Evolutionary conservation across 1,140 invertebrate genomes (phyloP), one percentile per base, ranked within the genome.

Genomic region (Penaeus japonicus): DNA sequence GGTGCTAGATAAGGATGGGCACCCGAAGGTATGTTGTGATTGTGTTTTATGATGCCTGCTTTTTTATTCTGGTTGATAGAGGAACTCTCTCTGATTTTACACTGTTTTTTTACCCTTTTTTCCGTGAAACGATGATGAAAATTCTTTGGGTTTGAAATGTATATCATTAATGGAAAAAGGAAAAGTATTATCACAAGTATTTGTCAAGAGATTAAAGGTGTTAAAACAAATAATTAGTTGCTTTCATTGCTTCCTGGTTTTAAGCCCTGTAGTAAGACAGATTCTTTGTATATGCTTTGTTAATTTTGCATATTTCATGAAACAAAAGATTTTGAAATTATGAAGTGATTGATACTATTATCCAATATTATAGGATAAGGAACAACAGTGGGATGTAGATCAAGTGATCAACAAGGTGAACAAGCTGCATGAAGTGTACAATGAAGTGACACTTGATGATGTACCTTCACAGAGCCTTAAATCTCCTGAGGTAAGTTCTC

Each of bases 381-480:
- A 87, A 59, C 30, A 32, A 18, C 30, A 59, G 7, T 82, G 85
- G 85, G 62, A 87, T 73, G 35, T 82, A 27, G 65, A 82, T 7
- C 85, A 87, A 32, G 85, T 87, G 32, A 87, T 87, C 79, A 82
- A 70, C 79, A 87, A 87, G 35, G 85, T 81, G 18, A 81, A 73
- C 59, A 87, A 87, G 62, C 53, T 87, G 27, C 85, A 87, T 47
- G 85, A 70, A 20, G 24, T 82, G 27, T 87, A 30, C 39, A 79
- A 65, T 32, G n/a, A 65, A 18, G 75, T 87, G 47, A 82, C 54
- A 18, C 32, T 87, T 0, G 59, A 87, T 55, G 85, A 87, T 35
- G 85, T 87, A 15, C 79, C 85, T 22, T 87, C 85, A 47, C 85
- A 87, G 39, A 82, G 78, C 22, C 78, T 87, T 24, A 87, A 86